phyloP scores from a whole-genome alignment of 2,113 vertebrate species.

The Mormyrus lacerda region DNA sequence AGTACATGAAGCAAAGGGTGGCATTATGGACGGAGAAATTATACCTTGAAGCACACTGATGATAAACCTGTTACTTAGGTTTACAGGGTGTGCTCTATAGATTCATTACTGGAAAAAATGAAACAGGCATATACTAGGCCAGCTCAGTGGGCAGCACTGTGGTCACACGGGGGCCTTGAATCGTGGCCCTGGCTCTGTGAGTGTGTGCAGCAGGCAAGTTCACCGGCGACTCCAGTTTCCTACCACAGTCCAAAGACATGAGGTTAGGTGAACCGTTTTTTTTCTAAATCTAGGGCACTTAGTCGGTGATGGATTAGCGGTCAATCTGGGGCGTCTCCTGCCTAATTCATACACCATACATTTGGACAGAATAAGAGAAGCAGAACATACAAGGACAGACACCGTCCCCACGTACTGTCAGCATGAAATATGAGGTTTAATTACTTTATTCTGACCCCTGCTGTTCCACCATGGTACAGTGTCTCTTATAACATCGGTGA shows the following conservation, averaged over 20 bases:
- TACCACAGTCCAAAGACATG: neutral
- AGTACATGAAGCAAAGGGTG: neutral
- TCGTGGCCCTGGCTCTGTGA: neutral
- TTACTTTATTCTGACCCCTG: neutral
- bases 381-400: neutral
- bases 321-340: neutral
- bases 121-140: neutral
- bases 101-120: neutral
- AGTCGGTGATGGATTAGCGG: neutral
- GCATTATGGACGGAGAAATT: neutral
- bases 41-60: neutral
- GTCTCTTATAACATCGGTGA: neutral
- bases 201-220: neutral
- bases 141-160: neutral
- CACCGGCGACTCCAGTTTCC: neutral
- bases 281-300: neutral
- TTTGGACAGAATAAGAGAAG: neutral
- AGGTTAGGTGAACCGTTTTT: neutral
- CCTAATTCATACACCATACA: neutral
- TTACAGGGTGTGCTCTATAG: neutral
- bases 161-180: neutral
- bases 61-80: neutral
- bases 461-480: neutral
- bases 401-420: neutral
- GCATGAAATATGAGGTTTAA: neutral